Conservation (phyloP, 2,888 invertebrate genomes). For the Heliconius ismenius region DNA sequence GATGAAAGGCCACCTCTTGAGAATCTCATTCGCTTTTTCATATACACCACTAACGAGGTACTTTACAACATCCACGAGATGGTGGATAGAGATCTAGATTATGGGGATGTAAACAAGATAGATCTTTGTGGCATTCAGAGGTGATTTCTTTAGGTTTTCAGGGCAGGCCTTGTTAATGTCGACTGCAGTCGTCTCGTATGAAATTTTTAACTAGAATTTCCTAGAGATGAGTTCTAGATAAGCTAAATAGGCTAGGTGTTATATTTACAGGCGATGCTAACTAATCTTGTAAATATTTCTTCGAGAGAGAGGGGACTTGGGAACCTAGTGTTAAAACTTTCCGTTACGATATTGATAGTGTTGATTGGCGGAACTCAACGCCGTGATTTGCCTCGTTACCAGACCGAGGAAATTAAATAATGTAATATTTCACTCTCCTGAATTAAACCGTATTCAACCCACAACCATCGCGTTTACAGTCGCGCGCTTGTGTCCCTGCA, state of each 20-base stretch:
- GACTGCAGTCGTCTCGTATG: slow-evolving; percentile 20
- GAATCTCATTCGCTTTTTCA: slow-evolving; percentile 60
- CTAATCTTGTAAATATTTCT: neutral
- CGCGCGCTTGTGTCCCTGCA: too few species aligned
- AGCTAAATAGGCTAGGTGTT: neutral
- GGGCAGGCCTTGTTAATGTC: slow-evolving; percentile 31
- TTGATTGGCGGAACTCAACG: neutral
- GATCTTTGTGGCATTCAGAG: slow-evolving; percentile 35
- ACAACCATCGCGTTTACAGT: too few species aligned
- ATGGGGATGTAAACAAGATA: slow-evolving; percentile 40
- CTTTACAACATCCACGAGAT: slow-evolving; percentile 52
- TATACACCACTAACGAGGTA: slow-evolving; percentile 70
- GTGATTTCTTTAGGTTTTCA: slow-evolving; percentile 39
- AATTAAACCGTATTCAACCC: too few species aligned
- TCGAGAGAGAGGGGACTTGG: neutral
- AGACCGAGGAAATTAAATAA: too few species aligned
- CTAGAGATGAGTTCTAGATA: slow-evolving; percentile 9
- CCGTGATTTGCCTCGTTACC: too few species aligned
- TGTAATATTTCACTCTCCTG: neutral
- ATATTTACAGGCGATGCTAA: neutral
- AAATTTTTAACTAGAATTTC: slow-evolving; percentile 7
- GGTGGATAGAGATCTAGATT: slow-evolving; percentile 48
- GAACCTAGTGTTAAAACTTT: neutral
- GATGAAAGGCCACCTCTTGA: slow-evolving; percentile 53
- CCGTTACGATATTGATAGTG: neutral